A percentile compares a stretch with the other conserved stretches of the same genome.
phyloP scores from a whole-genome alignment of 2,113 vertebrate genomes.

The Coptodon rendalli region DNA sequence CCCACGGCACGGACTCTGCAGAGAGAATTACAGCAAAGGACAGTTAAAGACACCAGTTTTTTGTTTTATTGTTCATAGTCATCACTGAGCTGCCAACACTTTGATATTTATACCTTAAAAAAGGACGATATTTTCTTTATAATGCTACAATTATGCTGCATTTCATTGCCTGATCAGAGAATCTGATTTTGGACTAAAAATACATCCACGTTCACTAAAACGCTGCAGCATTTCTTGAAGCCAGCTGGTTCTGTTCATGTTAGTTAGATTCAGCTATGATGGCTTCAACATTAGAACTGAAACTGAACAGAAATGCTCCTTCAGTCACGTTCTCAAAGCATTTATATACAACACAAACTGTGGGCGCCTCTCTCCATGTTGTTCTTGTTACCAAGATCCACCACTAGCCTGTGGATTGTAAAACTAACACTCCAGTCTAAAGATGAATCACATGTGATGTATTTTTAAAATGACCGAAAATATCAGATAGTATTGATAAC shows the following conservation, averaged over 20 bases:
- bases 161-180: not conserved
- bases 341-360: not conserved
- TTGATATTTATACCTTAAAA: not conserved
- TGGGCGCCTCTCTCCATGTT: fast-evolving
- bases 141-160: not conserved
- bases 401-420: not conserved
- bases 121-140: not conserved
- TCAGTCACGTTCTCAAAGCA: not conserved
- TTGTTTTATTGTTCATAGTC: not conserved
- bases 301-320: not conserved
- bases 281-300: not conserved
- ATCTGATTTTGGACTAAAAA: not conserved
- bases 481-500: not conserved
- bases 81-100: not conserved
- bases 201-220: not conserved
- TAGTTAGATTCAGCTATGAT: fast-evolving
- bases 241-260: not conserved
- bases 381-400: not conserved
- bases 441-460: not conserved
- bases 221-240: not conserved
- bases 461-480: not conserved
- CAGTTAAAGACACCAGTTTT: not conserved
- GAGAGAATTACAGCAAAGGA: not conserved
- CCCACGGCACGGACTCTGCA: constrained; percentile 45
- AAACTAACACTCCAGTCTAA: not conserved